Percentiles rank a stretch among this genome's conserved stretches.
Evolutionary conservation across 1,140 invertebrate genomes (phyloP).

Genomic region (Mesaphorura yosii): DNA sequence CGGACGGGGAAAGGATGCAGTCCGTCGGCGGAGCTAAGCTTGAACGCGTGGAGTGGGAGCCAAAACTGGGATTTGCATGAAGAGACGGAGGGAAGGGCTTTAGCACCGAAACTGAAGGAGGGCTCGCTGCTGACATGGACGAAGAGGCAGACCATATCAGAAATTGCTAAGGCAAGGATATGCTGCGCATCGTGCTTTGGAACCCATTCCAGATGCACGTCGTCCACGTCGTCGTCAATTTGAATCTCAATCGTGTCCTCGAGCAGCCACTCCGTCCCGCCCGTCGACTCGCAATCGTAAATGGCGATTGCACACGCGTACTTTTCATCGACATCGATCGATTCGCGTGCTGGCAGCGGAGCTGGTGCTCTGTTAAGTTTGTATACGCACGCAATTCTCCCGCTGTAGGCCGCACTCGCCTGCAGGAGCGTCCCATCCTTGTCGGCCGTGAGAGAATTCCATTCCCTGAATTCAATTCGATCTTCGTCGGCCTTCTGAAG

Average conservation of each 20-base stretch:
- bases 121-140: constrained; percentile 34
- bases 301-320: constrained; percentile 60
- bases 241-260: constrained; percentile 89
- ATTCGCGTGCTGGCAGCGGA: too few relatives aligned
- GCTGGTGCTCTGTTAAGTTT: constrained; percentile 43
- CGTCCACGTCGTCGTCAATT: constrained; percentile 36
- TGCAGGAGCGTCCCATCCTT: constrained; percentile 37
- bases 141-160: constrained; percentile 55
- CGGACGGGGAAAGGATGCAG: constrained; percentile 93
- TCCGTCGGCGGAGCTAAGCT: constrained; percentile 86
- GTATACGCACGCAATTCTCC: constrained; percentile 90
- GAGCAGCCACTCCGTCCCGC: constrained; percentile 93
- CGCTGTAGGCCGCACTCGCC: constrained; percentile 93
- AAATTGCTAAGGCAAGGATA: constrained; percentile 90
- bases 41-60: constrained; percentile 75
- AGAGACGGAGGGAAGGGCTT: constrained; percentile 26
- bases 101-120: constrained; percentile 27
- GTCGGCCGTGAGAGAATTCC: constrained; percentile 24
- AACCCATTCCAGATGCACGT: constrained; percentile 93
- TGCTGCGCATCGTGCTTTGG: constrained; percentile 97
- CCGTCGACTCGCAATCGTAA: constrained; percentile 97
- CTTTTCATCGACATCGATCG: constrained; percentile 1
- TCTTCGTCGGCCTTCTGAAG: constrained; percentile 11
- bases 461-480: constrained; percentile 23
- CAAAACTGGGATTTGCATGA: constrained; percentile 32